These are phyloP conservation scores for Chrysina gloriosa DNA, from an alignment of 2,888 invertebrate genomes.

Conservation along the genomic window DNA sequence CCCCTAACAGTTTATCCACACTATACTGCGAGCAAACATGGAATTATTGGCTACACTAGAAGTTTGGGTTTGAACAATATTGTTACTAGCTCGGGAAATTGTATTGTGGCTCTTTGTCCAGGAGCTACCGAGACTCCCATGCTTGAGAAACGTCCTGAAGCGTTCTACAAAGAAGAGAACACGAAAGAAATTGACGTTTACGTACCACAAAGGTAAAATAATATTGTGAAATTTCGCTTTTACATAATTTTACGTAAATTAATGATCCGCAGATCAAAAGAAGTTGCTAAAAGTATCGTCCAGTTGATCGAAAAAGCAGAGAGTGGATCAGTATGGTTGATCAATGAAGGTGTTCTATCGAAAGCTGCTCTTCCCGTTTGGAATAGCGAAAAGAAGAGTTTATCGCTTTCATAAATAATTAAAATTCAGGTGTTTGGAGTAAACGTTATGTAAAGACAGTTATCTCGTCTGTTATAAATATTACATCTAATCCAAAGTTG, in stretches of 20 bases:
- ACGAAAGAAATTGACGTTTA: background rate
- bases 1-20: background rate
- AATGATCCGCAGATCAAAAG: background rate
- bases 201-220: background rate
- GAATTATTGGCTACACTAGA: slow-evolving; percentile 18
- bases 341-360: background rate
- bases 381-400: background rate
- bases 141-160: background rate
- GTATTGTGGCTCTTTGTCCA: slow-evolving; percentile 20
- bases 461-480: too few species aligned
- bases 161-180: background rate
- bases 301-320: background rate
- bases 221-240: background rate
- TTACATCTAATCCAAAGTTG: too few species aligned
- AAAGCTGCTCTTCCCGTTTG: background rate
- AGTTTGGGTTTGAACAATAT: slow-evolving; percentile 6
- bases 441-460: too few species aligned
- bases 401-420: too few species aligned
- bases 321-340: background rate
- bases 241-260: background rate
- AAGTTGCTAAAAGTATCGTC: background rate
- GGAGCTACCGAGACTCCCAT: slow-evolving; percentile 11
- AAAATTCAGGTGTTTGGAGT: too few species aligned
- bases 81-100: background rate
- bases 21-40: slow-evolving; percentile 18